These are phyloP conservation scores for Motacilla tschutschensis DNA, from an alignment of 2,113 vertebrate genomes.

Conservation along the genomic window DNA sequence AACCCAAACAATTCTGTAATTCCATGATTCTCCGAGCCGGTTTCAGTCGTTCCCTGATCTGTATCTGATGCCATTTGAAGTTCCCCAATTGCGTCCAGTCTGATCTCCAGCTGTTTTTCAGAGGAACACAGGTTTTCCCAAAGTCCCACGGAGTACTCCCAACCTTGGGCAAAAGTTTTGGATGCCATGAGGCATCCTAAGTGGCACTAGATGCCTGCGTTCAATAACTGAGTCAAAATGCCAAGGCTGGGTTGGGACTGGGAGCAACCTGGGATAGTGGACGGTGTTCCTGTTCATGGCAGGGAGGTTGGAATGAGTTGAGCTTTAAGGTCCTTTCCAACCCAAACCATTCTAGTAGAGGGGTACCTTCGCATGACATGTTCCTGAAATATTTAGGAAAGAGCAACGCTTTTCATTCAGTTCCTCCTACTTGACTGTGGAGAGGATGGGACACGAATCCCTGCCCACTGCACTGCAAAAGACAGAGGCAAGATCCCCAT, in stretches of 20 bases:
- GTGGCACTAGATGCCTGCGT: not conserved
- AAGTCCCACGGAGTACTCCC: not conserved
- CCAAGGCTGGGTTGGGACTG: not conserved
- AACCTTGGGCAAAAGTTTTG: not conserved
- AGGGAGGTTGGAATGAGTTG: not conserved
- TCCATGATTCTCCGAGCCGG: not conserved
- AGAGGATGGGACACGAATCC: not conserved
- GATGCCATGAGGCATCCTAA: not conserved
- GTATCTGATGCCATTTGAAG: not conserved
- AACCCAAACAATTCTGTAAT: not conserved
- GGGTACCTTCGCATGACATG: fast-evolving
- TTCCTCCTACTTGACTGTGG: not conserved
- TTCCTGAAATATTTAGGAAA: not conserved
- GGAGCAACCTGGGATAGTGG: not conserved
- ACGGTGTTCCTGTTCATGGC: not conserved
- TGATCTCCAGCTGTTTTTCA: not conserved
- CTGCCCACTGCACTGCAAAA: not conserved
- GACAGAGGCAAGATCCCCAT: fast-evolving
- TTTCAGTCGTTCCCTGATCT: not conserved
- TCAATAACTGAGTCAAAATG: not conserved
- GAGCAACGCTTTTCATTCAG: not conserved
- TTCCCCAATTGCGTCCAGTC: not conserved
- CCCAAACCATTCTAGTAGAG: not conserved
- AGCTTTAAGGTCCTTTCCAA: not conserved
- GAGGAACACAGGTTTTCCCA: not conserved